These are phyloP conservation scores for Halisarca cf. caerulea DNA, from an alignment of 37 sponge, comb jelly and placozoan genomes.

Conservation along the genomic window DNA sequence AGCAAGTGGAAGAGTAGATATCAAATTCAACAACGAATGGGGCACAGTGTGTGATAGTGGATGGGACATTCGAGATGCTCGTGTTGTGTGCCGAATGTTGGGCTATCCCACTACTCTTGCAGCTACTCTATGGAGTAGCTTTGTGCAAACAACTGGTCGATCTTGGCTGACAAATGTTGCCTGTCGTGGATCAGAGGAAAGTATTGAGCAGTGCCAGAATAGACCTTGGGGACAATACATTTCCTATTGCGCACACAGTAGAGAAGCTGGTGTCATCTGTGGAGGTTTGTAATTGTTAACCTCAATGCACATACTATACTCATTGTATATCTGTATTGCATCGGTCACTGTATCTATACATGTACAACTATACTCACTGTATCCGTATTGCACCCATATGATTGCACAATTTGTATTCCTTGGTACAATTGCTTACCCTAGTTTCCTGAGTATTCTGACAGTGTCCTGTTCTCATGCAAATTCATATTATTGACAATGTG, in stretches of 20 bases:
- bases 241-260: not conserved
- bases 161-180: not conserved
- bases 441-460: too few species aligned
- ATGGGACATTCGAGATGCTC: slow-evolving; percentile 17
- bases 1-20: not conserved
- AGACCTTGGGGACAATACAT: not conserved
- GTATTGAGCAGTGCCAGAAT: not conserved
- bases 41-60: not conserved
- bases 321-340: too few species aligned
- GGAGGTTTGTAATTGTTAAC: not conserved
- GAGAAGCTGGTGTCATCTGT: not conserved
- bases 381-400: too few species aligned
- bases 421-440: too few species aligned
- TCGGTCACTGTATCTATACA: too few species aligned
- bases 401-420: too few species aligned
- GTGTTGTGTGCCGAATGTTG: not conserved
- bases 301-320: too few species aligned
- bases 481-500: too few species aligned
- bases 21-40: not conserved
- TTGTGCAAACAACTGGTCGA: not conserved
- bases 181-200: not conserved
- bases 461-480: too few species aligned
- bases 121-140: not conserved
- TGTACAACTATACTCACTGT: too few species aligned
- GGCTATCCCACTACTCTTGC: not conserved